Evolutionary conservation across 2,797 vertebrate species (phyloP), one percentile per base, ranked within the genome.

Genomic region (Rhinogobio ventralis): DNA sequence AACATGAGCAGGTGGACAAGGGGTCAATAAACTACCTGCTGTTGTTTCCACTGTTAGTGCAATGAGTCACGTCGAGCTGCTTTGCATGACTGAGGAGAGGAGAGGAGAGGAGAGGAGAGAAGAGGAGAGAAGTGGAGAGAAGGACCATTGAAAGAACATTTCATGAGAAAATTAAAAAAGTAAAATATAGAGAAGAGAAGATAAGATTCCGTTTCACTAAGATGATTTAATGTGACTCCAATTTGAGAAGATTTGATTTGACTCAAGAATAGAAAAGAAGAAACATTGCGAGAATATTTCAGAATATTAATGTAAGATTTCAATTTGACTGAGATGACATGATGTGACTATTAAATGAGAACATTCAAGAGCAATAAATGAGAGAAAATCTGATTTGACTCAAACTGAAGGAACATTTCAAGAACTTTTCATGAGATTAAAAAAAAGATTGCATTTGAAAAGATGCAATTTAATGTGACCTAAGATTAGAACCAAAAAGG

Each of bases 1-100:
- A 85, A 88, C 82, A 83, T 36, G 64, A 83, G 84, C 83, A 84
- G 81, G 78, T 89, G 86, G 64, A 42, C 60, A 9, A 83, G 71
- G 20, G 62, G 45, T 85, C 75, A 72, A 49, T 39, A 55, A 69
- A 71, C 49, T 76, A 19, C 19, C 49, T 57, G 33, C 82, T 57
- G 79, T 82, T 78, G 45, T 83, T 57, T 77, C 30, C 60, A 78
- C 64, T 83, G 79, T 75, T 79, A 73, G 51, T 46, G 53, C 25
- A 69, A 36, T 82, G 42, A 55, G 28, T 69, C 64, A 51, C n/a
- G 15, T 17, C 11, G 14, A 53, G 15, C 73, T 60, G 53, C 74
- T 76, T 39, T 25, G 19, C 5, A 33, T 13, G n/a, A 11, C 39
- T 53, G 62, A 55, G 7, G 13, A 74, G 42, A 46, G 19, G 1